These are phyloP conservation scores for Sylvia borin DNA, from an alignment of 2,797 vertebrate genomes.

Conservation along the genomic window DNA sequence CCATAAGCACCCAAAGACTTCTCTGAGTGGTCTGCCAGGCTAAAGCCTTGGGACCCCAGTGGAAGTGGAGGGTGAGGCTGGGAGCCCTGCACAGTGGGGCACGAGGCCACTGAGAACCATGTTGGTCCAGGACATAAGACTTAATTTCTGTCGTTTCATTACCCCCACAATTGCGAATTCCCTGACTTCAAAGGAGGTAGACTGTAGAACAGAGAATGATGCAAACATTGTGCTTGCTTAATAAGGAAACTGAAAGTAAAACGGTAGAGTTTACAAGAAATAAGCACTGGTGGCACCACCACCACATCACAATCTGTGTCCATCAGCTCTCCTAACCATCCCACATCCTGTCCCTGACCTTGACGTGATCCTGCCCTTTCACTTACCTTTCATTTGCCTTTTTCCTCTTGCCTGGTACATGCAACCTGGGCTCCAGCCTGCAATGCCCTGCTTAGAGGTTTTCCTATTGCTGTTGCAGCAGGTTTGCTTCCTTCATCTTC, in stretches of 20 bases:
- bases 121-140: rapidly evolving
- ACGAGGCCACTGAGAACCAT: rapidly evolving
- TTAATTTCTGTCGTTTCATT: not conserved
- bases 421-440: not conserved
- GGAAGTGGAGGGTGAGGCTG: not conserved
- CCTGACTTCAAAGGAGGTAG: not conserved
- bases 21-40: not conserved
- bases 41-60: not conserved
- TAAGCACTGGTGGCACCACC: rapidly evolving
- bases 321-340: not conserved
- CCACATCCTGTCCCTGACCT: not conserved
- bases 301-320: rapidly evolving
- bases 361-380: not conserved
- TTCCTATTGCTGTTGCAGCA: not conserved
- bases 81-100: rapidly evolving
- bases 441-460: not conserved
- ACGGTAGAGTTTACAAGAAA: not conserved
- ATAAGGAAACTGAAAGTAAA: not conserved
- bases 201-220: rapidly evolving
- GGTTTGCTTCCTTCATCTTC: not conserved
- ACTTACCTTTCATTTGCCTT: not conserved
- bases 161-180: rapidly evolving
- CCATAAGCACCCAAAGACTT: not conserved
- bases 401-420: rapidly evolving
- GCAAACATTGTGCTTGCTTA: not conserved